Base-by-base conservation (phyloP, 2,113 vertebrate genomes). In the Tychaedon coryphoeus region DNA sequence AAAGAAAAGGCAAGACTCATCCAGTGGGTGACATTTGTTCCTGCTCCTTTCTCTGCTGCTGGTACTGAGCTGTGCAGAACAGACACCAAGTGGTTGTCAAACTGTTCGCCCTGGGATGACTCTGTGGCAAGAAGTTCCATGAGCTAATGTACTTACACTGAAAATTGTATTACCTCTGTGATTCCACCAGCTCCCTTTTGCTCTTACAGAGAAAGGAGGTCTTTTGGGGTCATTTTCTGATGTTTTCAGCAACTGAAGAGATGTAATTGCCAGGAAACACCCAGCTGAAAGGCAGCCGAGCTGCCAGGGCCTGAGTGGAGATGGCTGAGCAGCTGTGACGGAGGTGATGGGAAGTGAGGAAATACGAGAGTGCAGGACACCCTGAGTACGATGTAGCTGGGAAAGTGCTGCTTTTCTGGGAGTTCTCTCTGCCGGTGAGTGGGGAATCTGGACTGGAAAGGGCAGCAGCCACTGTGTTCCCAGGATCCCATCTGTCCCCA, bases 21-120 rank as follows among this genome's bases (percentile, higher is more conserved):
- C 47, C 54, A 70, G 51, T n/a, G 43, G 40, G 33, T 85, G 29
- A 40, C 45, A 42, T 61, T 82, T 88, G 56, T 60, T 72, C 48
- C 83, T 45, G 40, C 25, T 81, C 7, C 67, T 79, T 90, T 79
- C 42, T 61, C 10, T 90, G 91, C 51, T 38, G 19, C n/a, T 26
- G 58, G 31, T 47, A 58, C 73, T 2, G 10, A 66, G 65, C 70
- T 84, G 40, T 65, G 86, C 80, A 40, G 28, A 71, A 5, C 77
- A 64, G 69, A 51, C 60, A 64, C 40, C 2, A 11, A 72, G 69
- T 10, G 38, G 4, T 57, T 82, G 67, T 91, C 84, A 85, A 53
- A 85, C 90, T 76, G 24, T 69, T 92, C 89, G 91, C 62, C 93
- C 81, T 81, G 77, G 50, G 76, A 72, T 66, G 66, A 88, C 91